A percentile compares a stretch with the other conserved stretches of the same genome.
Conservation (phyloP, 2,113 vertebrate genomes). For the Stigmatopora argus region DNA sequence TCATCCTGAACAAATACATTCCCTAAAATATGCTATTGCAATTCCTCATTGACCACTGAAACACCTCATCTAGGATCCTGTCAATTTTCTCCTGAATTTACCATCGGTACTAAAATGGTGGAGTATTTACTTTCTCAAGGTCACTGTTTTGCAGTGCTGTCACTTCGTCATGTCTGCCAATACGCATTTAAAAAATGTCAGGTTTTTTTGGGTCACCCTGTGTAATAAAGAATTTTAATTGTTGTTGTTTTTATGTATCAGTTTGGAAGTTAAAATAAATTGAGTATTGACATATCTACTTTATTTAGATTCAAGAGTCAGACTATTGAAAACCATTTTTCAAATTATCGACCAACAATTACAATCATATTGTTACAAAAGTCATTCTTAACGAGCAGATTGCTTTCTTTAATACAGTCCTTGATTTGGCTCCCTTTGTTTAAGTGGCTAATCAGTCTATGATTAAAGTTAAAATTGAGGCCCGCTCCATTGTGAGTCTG, state of each 20-base stretch:
- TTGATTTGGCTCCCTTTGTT: background rate
- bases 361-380: background rate
- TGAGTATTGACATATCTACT: background rate
- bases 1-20: too few species aligned
- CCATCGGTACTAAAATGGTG: too few species aligned
- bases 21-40: too few species aligned
- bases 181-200: too few species aligned
- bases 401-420: background rate
- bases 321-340: background rate
- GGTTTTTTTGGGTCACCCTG: too few species aligned
- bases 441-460: background rate
- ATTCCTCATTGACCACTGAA: too few species aligned
- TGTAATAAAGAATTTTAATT: background rate
- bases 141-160: too few species aligned
- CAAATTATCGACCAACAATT: background rate
- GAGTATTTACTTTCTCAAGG: too few species aligned
- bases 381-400: background rate
- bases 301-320: background rate
- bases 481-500: background rate
- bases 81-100: too few species aligned
- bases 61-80: too few species aligned
- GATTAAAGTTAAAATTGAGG: background rate
- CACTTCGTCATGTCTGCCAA: too few species aligned
- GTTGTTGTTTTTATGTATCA: background rate
- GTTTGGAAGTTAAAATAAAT: background rate